Conservation (phyloP, 2,888 invertebrate genomes). For the Drosophila melanosoma region DNA sequence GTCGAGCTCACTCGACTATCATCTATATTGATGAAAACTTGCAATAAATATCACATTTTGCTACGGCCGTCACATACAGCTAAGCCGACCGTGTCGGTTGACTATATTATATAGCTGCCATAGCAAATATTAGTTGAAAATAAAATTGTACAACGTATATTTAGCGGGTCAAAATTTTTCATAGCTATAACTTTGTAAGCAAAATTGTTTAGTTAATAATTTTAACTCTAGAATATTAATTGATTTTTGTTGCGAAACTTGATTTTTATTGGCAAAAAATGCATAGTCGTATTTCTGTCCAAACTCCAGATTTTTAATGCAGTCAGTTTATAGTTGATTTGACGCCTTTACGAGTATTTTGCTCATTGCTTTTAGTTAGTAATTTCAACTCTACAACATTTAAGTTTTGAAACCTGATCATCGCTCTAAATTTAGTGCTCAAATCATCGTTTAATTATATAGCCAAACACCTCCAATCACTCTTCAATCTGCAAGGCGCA, state of each 20-base stretch:
- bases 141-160: not conserved
- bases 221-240: too few relatives aligned
- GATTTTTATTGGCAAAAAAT: too few relatives aligned
- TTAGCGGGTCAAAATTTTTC: too few relatives aligned
- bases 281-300: not conserved
- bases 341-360: not conserved
- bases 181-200: too few relatives aligned
- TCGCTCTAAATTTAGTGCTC: not conserved
- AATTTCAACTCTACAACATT: not conserved
- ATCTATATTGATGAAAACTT: not conserved
- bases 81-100: not conserved
- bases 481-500: not conserved
- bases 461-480: too few relatives aligned
- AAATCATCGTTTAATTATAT: too few relatives aligned
- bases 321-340: not conserved
- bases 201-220: too few relatives aligned
- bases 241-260: too few relatives aligned
- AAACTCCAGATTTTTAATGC: not conserved
- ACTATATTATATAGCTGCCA: not conserved
- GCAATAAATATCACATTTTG: not conserved
- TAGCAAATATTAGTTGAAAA: not conserved
- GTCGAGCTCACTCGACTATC: not conserved
- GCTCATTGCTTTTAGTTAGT: not conserved
- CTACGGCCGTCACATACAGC: not conserved
- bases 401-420: not conserved